A percentile compares a stretch with the other conserved stretches of the same genome.
Conservation (phyloP, 2,888 invertebrate genomes). For the Cryptocephalus primarius region DNA sequence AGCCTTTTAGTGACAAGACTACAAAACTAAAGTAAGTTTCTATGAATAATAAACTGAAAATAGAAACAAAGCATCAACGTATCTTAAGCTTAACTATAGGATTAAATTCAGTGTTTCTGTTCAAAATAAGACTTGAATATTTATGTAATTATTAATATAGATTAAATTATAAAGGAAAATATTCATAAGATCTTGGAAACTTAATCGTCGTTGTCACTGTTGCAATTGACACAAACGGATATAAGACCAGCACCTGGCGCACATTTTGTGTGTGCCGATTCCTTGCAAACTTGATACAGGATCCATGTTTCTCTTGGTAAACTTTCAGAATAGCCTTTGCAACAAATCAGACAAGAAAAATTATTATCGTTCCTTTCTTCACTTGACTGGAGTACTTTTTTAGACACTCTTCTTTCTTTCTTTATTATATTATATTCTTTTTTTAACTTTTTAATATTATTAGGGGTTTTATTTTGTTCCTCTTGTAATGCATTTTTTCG, state of each 20-base stretch:
- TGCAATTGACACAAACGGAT: neutral
- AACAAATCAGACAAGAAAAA: neutral
- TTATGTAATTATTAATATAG: no score
- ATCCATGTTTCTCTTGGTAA: neutral
- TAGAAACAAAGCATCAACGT: neutral
- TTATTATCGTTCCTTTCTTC: neutral
- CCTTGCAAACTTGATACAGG: neutral
- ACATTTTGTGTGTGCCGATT: no score
- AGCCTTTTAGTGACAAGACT: neutral
- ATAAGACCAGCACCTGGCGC: neutral
- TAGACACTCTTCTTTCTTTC: neutral
- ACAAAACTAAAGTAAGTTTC: no score
- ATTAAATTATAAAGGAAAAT: no score
- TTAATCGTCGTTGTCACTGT: neutral
- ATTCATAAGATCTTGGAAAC: no score
- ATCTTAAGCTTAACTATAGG: neutral
- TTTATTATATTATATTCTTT: neutral
- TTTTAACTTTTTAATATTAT: neutral
- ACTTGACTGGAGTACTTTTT: neutral
- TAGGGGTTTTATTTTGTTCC: no score
- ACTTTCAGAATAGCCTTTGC: neutral
- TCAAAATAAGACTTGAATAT: no score
- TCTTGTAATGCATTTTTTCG: neutral
- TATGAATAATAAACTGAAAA: no score
- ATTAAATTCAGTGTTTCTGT: neutral